These are phyloP conservation scores for Onychomys arenicola DNA, from an alignment of 2,797 vertebrate genomes.

Conservation along the genomic window DNA sequence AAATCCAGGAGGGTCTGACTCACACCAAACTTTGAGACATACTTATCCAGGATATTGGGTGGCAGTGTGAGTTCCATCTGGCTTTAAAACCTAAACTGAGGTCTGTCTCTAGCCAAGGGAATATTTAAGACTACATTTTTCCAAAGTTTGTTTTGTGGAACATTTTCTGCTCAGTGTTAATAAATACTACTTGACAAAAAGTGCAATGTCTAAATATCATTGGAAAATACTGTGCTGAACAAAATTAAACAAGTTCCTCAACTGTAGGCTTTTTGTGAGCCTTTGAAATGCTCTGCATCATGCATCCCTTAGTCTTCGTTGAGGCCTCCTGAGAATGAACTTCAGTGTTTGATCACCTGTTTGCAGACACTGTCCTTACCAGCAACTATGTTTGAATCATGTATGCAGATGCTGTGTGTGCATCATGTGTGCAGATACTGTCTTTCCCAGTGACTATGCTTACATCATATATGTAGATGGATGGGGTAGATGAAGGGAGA, in stretches of 20 bases:
- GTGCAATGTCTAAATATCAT: background rate
- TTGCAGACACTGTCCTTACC: background rate
- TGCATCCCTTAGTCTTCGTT: background rate
- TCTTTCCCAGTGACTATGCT: background rate
- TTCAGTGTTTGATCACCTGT: background rate
- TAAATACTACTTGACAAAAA: constrained; percentile 62
- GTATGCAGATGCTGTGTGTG: too few species aligned
- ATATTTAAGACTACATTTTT: constrained; percentile 47
- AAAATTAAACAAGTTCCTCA: background rate
- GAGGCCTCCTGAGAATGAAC: background rate
- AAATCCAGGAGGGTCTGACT: constrained; percentile 27
- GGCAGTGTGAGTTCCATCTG: background rate
- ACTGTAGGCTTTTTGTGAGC: background rate
- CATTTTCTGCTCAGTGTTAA: constrained; percentile 54
- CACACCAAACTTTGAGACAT: background rate
- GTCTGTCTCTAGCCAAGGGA: constrained; percentile 14
- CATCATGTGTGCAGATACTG: background rate
- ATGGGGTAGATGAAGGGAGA: background rate
- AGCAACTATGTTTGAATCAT: too few species aligned
- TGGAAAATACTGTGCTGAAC: constrained; percentile 24
- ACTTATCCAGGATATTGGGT: background rate
- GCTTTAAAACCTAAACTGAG: constrained; percentile 24
- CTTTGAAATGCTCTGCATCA: background rate
- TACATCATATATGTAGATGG: background rate
- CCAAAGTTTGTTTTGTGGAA: constrained; percentile 38